Evolutionary conservation across 2,113 vertebrate species (phyloP).

Genomic region (Plestiodon gilberti): DNA sequence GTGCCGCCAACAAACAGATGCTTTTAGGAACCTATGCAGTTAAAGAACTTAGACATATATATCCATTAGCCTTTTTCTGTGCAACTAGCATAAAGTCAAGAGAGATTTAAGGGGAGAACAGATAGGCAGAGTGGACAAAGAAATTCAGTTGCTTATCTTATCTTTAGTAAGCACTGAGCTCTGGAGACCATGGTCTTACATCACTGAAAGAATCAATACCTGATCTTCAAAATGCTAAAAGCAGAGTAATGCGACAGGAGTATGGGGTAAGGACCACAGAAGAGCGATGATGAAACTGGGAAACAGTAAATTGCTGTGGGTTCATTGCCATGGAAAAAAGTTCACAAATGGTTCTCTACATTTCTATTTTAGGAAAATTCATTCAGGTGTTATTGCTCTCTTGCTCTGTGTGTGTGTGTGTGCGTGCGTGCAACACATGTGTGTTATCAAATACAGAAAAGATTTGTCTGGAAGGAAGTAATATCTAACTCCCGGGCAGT

Average conservation of each 20-base stretch:
- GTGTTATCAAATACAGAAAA: constrained; percentile 58
- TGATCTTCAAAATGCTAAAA: constrained; percentile 44
- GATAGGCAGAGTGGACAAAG: constrained; percentile 28
- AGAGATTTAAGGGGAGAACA: constrained; percentile 32
- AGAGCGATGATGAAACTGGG: constrained; percentile 48
- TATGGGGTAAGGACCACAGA: constrained; percentile 8
- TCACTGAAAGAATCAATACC: constrained; percentile 51
- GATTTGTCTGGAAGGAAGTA: constrained; percentile 68
- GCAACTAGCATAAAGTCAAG: not conserved
- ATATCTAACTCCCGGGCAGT: constrained; percentile 60
- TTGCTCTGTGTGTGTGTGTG: not conserved
- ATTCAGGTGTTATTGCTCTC: constrained; percentile 58
- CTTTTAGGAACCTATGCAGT: not conserved
- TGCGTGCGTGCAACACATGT: not conserved
- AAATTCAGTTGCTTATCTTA: constrained; percentile 47
- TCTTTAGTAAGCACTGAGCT: constrained; percentile 49
- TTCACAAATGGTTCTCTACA: constrained; percentile 50
- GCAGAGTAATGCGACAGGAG: constrained; percentile 58
- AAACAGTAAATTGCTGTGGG: constrained; percentile 53
- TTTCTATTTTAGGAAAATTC: constrained; percentile 60
- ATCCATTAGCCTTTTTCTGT: constrained; percentile 19
- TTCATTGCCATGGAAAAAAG: constrained; percentile 56
- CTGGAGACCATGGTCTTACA: constrained; percentile 44
- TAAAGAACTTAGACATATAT: constrained; percentile 5
- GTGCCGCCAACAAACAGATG: not conserved